These are phyloP conservation scores for Eupithecia subumbrata DNA, from an alignment of 2,888 invertebrate genomes.

Conservation along the genomic window DNA sequence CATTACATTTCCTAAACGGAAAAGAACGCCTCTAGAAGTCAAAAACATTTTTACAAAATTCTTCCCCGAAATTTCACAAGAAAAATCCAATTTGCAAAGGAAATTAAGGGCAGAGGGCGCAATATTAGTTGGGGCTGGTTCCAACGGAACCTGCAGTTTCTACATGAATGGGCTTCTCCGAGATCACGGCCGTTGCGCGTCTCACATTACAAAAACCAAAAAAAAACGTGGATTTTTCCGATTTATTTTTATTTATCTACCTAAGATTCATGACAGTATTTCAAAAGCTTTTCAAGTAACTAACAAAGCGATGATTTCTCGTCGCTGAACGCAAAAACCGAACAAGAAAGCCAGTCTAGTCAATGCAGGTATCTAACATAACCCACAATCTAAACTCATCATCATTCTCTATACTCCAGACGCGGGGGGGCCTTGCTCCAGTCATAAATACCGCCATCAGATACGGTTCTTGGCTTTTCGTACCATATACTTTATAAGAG, in stretches of 20 bases:
- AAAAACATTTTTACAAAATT: slow-evolving; percentile 27
- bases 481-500: neutral
- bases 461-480: neutral
- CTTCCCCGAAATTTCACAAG: slow-evolving; percentile 19
- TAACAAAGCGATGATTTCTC: neutral
- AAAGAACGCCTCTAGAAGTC: slow-evolving; percentile 18
- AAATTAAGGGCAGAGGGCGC: slow-evolving; percentile 26
- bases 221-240: neutral
- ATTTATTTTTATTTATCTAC: neutral
- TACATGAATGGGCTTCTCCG: slow-evolving; percentile 22
- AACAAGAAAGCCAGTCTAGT: neutral
- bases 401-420: neutral
- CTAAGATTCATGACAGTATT: neutral
- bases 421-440: neutral
- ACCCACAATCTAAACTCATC: neutral
- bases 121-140: slow-evolving; percentile 27
- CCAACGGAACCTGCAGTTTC: slow-evolving; percentile 28
- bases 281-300: neutral
- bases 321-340: neutral
- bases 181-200: neutral
- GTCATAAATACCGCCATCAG: neutral
- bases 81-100: slow-evolving; percentile 30
- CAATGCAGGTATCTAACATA: neutral
- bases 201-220: neutral
- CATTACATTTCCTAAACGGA: slow-evolving; percentile 17